Base-by-base conservation (phyloP, 2,113 vertebrate genomes). In the Carassius gibelio region DNA sequence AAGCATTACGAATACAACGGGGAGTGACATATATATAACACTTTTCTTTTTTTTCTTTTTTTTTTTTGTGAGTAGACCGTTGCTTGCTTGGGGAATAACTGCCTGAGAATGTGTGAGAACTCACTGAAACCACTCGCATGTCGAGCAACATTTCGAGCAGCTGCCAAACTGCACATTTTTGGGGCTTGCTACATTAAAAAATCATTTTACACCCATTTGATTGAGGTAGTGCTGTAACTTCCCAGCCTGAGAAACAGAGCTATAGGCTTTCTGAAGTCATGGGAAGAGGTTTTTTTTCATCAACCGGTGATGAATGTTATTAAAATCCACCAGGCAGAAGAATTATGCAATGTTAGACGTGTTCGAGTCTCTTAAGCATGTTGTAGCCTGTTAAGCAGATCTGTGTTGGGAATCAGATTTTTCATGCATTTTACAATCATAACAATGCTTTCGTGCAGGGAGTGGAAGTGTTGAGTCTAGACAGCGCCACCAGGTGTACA, bases 401-500 rank as follows among this genome's bases (percentile, higher is more conserved):
- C 57, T 62, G 34, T 59, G 36, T 14, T 75, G 14, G 36, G 68
- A 38, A 48, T 66, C 74, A 34, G 34, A 34, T 55, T 57, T 69
- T 82, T 30, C 30, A 38, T 69, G 64, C 15, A 17, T 55, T 57
- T 17, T n/a, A 52, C 45, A 57, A 15, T 30, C 13, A 62, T n/a
- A 19, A 17, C 52, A 57, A 64, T 38, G 3, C 15, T 62, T 50
- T 38, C 36, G 23, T 57, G 26, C 34, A 88, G 89, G 87, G 74
- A 52, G 38, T 45, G 82, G 17, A 68, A 3, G n/a, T 38, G 11
- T 26, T 59, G 59, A 52, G n/a, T 9, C 30, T 7, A 45, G 13
- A 84, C 68, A 77, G 64, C 45, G n/a, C 71, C 86, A 81, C 80
- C 86, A 52, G 11, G 74, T 85, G 80, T 10, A n/a, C 78, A 48